These are phyloP conservation scores for Drosophila histrio DNA, from an alignment of 2,888 invertebrate genomes.

Conservation along the genomic window DNA sequence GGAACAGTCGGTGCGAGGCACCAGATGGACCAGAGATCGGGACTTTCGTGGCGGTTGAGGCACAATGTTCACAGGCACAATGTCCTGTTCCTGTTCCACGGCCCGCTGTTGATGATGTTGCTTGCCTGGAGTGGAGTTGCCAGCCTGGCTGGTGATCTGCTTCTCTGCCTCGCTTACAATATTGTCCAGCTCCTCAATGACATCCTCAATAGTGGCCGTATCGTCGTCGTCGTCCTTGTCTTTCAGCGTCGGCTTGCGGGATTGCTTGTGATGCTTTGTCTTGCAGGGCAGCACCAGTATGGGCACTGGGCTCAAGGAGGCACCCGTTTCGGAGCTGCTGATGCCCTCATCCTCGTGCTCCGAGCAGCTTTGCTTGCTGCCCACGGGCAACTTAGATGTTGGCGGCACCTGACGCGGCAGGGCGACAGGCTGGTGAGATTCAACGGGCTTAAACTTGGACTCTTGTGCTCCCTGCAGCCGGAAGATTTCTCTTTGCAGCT, in stretches of 20 bases:
- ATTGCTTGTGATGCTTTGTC: conserved; percentile 70
- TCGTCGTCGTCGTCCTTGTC: conserved; percentile 82
- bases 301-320: conserved; percentile 90
- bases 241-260: conserved; percentile 34
- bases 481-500: conserved; percentile 89
- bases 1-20: conserved; percentile 85
- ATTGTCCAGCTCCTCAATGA: conserved; percentile 92
- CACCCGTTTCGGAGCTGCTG: conserved; percentile 90
- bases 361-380: conserved; percentile 86
- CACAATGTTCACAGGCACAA: conserved; percentile 90
- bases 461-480: conserved; percentile 85
- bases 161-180: conserved; percentile 94
- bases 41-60: conserved; percentile 92
- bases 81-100: conserved; percentile 86
- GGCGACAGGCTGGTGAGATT: conserved; percentile 81
- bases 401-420: conserved; percentile 83
- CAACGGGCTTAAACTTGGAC: conserved; percentile 81
- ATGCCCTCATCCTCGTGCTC: conserved; percentile 95
- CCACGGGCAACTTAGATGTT: conserved; percentile 32
- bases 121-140: conserved; percentile 71
- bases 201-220: conserved; percentile 94
- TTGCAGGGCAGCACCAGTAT: conserved; percentile 82
- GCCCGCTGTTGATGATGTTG: conserved; percentile 34
- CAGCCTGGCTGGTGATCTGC: conserved; percentile 83
- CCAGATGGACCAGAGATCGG: conserved; percentile 89